Base-by-base conservation (phyloP, 2,888 invertebrate genomes). In the Carterocephalus palaemon region DNA sequence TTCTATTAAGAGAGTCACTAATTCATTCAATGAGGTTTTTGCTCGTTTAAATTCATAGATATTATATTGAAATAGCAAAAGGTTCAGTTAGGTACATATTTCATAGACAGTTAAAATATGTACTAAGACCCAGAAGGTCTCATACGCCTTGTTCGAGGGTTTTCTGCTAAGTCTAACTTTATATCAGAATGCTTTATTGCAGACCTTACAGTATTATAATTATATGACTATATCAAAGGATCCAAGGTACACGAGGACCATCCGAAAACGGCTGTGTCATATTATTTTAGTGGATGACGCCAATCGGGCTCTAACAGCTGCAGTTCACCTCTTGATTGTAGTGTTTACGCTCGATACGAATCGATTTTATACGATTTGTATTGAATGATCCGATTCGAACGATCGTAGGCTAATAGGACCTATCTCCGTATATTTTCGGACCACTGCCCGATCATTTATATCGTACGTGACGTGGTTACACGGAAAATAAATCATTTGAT, bases 221-320 rank as follows among this genome's bases (percentile, higher is more conserved):
- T 73, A 72, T 64, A 58, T 54, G 70, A 72, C 67, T 69, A 54
- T 54, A 53, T 54, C 49, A 49, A 60, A 51, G 56, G 52, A 51
- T 54, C 36, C 48, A 43, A 71, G 74, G 67, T 66, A 64, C 67
- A 62, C 67, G 69, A 64, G 69, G 71, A 70, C 72, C 71, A 75
- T 71, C 76, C 75, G 71, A 83, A 86, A 85, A 58, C 61, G 83
- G 84, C 85, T 85, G 76, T 84, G 85, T 85, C 86, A 85, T 85
- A 85, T 84, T 84, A 84, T 84, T 84, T 85, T 82, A 86, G 85
- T 80, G 85, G 83, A 77, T 82, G 81, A 81, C 79, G 78, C 72
- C 73, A 77, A 66, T 73, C 75, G 70, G 64, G 70, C 72, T 71
- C 79, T 79, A 81, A 78, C 83, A 85, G 82, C 84, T 86, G 85